Conservation (phyloP, 2,113 vertebrate species). For the Camelus dromedarius region DNA sequence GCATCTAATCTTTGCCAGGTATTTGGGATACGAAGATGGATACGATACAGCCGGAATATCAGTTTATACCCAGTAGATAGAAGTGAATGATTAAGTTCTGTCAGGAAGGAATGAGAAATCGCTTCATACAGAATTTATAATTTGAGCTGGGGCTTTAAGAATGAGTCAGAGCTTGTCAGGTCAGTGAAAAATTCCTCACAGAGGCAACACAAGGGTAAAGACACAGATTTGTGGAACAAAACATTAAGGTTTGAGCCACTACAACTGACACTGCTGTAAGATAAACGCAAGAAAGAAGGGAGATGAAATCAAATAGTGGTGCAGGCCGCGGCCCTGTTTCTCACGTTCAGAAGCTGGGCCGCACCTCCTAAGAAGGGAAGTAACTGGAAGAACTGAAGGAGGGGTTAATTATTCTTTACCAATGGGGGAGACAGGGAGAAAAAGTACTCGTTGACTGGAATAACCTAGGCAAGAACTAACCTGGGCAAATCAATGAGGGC, state of each 20-base stretch:
- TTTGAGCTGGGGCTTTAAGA: constrained; percentile 49
- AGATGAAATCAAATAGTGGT: not conserved
- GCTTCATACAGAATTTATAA: constrained; percentile 42
- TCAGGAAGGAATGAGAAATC: constrained; percentile 32
- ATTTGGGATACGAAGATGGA: constrained; percentile 41
- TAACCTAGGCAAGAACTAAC: not conserved
- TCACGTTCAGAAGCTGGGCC: not conserved
- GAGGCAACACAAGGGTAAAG: not conserved
- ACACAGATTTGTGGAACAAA: not conserved
- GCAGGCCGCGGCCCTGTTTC: not conserved
- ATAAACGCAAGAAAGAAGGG: not conserved
- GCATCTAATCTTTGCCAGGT: constrained; percentile 6
- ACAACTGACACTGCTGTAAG: not conserved
- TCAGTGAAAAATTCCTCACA: not conserved
- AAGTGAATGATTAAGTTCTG: constrained; percentile 47
- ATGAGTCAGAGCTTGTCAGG: constrained; percentile 20
- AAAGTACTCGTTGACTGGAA: not conserved
- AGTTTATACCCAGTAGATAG: not conserved
- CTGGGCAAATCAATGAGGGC: not conserved
- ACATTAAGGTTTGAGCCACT: not conserved
- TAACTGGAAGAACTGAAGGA: not conserved
- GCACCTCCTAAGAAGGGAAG: not conserved
- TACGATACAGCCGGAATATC: constrained; percentile 25
- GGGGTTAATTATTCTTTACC: not conserved
- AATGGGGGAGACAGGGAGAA: not conserved